Evolutionary conservation across 2,113 vertebrate genomes (phyloP), one percentile per base, ranked within the genome.

Genomic region (Bujurquina vittata): DNA sequence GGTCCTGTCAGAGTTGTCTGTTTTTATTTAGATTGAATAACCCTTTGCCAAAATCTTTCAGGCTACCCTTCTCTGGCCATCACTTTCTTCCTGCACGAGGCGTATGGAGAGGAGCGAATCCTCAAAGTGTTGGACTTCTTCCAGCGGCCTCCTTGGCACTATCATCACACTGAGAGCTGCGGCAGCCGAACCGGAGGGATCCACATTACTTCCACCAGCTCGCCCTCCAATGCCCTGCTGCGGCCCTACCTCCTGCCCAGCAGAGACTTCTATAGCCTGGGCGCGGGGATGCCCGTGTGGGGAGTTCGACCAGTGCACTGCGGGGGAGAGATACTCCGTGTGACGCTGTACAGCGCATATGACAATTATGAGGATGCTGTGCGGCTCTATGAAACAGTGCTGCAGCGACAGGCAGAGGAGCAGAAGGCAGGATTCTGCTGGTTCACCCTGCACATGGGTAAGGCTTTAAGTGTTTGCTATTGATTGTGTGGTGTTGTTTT

Each of bases 281-380:
- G 97, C 0, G 89, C 88, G 3, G 96, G 96, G 40, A 96, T 99
- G 97, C 98, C 98, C 0, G 92, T 98, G 79, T 99, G 98, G 98
- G 98, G 96, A 1, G 92, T 99, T 61, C 93, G 97, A 46, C 95
- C 95, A 3, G 97, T 95, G 75, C 97, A 92, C 79, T 88, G 95
- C 0, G 96, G 97, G 17, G 87, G 95, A 0, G 97, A 99, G 77
- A 95, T 97, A 58, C 91, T 99, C 58, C 95, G 97, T 0, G 91
- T 99, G 82, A 99, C 97, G 0, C 90, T 99, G 6, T 96, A 97
- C 94, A 98, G 97, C 83, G 93, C 91, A 8, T 96, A 96, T 1
- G 97, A 98, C 5, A 99, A 98, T 94, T 99, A 97, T 0, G 97
- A 98, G 62, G 98, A 99, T 0, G 90, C 96, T 0, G 94, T 98